A percentile compares a stretch with the other conserved stretches of the same genome.
These are phyloP conservation scores for Rhinichthys osculus DNA, from an alignment of 2,797 vertebrate species.

Conservation along the genomic window DNA sequence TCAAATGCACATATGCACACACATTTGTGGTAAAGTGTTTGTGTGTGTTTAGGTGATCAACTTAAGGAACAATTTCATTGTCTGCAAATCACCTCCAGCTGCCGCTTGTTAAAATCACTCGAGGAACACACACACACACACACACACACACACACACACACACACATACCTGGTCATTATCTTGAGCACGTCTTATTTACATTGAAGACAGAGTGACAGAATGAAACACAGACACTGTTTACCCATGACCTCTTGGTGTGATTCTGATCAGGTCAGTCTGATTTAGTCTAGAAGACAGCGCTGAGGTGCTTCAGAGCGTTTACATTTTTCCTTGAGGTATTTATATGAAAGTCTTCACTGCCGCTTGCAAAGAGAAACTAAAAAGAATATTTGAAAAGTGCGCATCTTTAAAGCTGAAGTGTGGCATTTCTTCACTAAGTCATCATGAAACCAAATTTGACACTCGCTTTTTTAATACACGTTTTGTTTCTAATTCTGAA, in stretches of 20 bases:
- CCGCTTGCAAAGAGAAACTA: neutral
- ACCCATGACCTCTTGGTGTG: neutral
- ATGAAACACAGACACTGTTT: slow-evolving; percentile 11
- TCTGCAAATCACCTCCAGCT: slow-evolving; percentile 35
- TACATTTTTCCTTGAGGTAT: slow-evolving; percentile 45
- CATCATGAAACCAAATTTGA: neutral
- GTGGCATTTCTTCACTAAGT: neutral
- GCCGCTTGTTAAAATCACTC: slow-evolving; percentile 19
- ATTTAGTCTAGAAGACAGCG: slow-evolving; percentile 28
- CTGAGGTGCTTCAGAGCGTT: slow-evolving; percentile 19
- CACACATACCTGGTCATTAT: neutral
- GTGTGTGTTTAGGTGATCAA: slow-evolving; percentile 8
- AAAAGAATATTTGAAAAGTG: neutral
- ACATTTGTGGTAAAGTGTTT: slow-evolving; percentile 15
- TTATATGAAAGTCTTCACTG: slow-evolving; percentile 7
- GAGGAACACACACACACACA: no score
- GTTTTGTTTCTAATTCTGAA: neutral
- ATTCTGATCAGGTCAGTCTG: slow-evolving; percentile 37
- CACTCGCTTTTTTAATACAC: neutral
- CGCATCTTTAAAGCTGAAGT: neutral
- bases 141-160: neutral
- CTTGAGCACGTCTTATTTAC: neutral
- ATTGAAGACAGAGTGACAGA: neutral
- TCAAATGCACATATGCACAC: slow-evolving; percentile 47
- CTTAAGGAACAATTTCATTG: slow-evolving; percentile 9